phyloP scores from a whole-genome alignment of 2,113 vertebrate genomes.

The Xiphophorus hellerii region DNA sequence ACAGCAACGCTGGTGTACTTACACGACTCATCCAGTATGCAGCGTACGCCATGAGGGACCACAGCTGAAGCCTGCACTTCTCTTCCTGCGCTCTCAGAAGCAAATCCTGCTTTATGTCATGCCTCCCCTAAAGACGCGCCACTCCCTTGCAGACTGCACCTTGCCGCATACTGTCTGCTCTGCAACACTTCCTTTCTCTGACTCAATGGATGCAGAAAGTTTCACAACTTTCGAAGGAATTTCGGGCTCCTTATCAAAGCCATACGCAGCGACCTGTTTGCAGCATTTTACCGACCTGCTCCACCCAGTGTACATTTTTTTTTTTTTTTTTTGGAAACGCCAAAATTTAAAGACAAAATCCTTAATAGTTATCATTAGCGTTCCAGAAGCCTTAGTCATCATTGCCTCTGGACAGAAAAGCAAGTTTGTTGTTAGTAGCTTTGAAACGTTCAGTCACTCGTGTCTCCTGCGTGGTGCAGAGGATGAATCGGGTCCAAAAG shows the following conservation, averaged over 20 bases:
- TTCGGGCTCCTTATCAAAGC: too few relatives aligned
- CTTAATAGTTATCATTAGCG: too few relatives aligned
- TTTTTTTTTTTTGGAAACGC: neutral
- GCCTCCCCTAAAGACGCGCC: conserved; percentile 31
- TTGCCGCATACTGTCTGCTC: neutral
- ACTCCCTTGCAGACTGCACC: conserved; percentile 48
- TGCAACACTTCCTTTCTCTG: neutral
- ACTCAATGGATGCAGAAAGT: neutral
- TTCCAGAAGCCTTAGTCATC: neutral
- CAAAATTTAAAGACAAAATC: neutral
- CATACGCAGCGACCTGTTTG: neutral
- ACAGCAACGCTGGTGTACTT: conserved; percentile 56
- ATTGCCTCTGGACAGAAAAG: neutral
- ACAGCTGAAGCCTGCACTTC: conserved; percentile 1
- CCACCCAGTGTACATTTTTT: neutral
- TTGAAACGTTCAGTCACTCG: neutral
- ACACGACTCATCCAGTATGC: conserved; percentile 67
- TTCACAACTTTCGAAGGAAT: conserved; percentile 1
- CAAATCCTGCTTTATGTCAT: neutral
- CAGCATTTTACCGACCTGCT: neutral
- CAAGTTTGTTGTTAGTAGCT: neutral
- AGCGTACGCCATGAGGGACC: conserved; percentile 76
- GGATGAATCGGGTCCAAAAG: neutral
- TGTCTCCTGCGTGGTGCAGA: neutral
- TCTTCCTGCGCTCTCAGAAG: conserved; percentile 2